Evolutionary conservation across 2,888 invertebrate genomes (phyloP).

Genomic region (Pelosia muscerda): DNA sequence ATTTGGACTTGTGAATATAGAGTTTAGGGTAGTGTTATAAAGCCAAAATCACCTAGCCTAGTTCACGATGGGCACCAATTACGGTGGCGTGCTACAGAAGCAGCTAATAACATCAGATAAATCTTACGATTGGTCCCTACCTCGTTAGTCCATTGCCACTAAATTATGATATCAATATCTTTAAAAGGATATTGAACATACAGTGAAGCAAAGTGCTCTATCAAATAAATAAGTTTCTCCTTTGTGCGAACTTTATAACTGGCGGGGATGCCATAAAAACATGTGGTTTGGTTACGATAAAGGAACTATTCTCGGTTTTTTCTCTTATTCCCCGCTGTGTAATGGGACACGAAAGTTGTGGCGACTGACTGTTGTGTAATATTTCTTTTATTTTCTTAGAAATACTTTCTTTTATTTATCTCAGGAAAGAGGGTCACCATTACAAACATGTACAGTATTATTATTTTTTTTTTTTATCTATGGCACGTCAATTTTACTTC

Average conservation of each 20-base stretch:
- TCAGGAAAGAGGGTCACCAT: too few relatives aligned
- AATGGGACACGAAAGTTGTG: constrained; percentile 25
- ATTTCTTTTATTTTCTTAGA: too few relatives aligned
- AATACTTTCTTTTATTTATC: too few relatives aligned
- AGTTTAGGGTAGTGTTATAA: too few relatives aligned
- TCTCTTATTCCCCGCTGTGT: constrained; percentile 37
- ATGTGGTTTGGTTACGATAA: constrained; percentile 58
- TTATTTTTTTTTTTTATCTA: too few relatives aligned
- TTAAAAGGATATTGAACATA: constrained; percentile 23
- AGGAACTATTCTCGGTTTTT: constrained; percentile 49
- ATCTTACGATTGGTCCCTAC: neutral
- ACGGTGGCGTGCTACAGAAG: neutral
- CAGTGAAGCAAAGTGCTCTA: constrained; percentile 37
- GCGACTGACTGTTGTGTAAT: too few relatives aligned
- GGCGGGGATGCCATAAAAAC: constrained; percentile 56
- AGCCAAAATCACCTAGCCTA: too few relatives aligned
- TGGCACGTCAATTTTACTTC: too few relatives aligned
- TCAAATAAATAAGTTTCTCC: constrained; percentile 55
- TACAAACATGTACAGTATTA: too few relatives aligned
- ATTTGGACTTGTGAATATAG: too few relatives aligned
- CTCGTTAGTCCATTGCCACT: neutral
- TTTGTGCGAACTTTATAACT: constrained; percentile 53
- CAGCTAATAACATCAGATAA: neutral
- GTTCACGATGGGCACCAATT: too few relatives aligned
- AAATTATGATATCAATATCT: constrained; percentile 21